Conservation (phyloP, 2,113 vertebrate genomes). For the Crotalus tigris region DNA sequence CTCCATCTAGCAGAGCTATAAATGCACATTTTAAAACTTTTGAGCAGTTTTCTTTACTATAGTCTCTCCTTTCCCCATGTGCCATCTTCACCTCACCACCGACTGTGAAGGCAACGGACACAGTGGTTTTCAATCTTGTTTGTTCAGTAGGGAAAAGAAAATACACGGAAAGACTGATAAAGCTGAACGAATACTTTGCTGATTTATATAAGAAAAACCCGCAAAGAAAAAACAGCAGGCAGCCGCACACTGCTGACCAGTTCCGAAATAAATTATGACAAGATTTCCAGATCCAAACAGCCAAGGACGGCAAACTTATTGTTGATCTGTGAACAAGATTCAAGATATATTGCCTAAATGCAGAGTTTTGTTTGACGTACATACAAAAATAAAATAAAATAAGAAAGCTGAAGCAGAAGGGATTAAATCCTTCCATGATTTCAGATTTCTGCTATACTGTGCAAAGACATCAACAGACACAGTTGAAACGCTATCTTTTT, state of each 20-base stretch:
- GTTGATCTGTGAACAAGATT: neutral
- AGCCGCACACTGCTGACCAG: neutral
- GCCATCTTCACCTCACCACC: neutral
- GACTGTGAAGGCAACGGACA: neutral
- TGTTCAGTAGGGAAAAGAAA: conserved; percentile 24
- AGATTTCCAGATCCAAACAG: neutral
- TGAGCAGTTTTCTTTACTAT: neutral
- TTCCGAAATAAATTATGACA: conserved; percentile 4
- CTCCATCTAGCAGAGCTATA: neutral
- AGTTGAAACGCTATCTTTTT: neutral
- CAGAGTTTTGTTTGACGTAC: neutral
- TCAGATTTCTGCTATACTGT: neutral
- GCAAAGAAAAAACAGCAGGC: neutral
- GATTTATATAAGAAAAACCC: neutral
- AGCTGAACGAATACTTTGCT: conserved; percentile 22
- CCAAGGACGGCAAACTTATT: neutral
- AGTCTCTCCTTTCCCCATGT: neutral
- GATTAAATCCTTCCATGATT: neutral
- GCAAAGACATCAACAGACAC: neutral
- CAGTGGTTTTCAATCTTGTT: conserved; percentile 14
- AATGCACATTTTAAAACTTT: conserved; percentile 3
- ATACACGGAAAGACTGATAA: neutral
- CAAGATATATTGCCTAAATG: neutral
- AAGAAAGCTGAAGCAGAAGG: neutral
- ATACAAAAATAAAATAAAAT: neutral